Base-by-base conservation (phyloP, 2,113 vertebrate species). In the Otus sunia region DNA sequence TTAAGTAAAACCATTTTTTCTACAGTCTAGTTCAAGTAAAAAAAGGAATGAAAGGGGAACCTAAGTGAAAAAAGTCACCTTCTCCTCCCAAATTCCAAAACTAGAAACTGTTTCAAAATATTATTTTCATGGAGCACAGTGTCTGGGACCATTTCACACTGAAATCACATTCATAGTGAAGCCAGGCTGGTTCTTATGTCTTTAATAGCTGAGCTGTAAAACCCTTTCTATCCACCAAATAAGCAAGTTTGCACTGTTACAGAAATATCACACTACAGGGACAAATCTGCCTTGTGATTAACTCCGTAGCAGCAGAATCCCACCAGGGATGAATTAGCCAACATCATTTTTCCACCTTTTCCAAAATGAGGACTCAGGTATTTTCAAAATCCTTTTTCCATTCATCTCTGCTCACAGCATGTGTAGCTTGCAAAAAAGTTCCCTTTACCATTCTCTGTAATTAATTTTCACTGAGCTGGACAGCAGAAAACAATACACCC, bases 241-340 rank as follows among this genome's bases (percentile, higher is more conserved):
- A 92, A 91, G 75, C 41, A 83, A 63, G 47, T 91, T 67, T 59
- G 14, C 58, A 50, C 92, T 80, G 76, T 32, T 89, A 78, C 68
- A 94, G 75, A 92, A 87, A 94, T 30, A 93, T 50, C 67, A 58
- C 67, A 37, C 32, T 58, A 2, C 34, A 81, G 81, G 60, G 72
- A 89, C 56, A 85, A 92, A 89, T 82, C 27, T 56, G 21, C 62
- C 86, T 84, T 59, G 8, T 81, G 39, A 78, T 81, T 92, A 95
- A 72, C 77, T 86, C 76, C 4, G 3, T 53, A 68, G 58, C 39
- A 72, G 64, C 73, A 87, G 60, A 87, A 87, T 85, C 52, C 59
- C 69, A 94, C 52, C 64, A 81, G 84, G 76, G 94, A 94, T 60
- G 56, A 95, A 85, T 90, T 93, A 92, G 53, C 49, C 69, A 53